A percentile compares a stretch with the other conserved stretches of the same genome.
Evolutionary conservation across 2,113 vertebrate species (phyloP).

Genomic region (Ammospiza caudacuta): DNA sequence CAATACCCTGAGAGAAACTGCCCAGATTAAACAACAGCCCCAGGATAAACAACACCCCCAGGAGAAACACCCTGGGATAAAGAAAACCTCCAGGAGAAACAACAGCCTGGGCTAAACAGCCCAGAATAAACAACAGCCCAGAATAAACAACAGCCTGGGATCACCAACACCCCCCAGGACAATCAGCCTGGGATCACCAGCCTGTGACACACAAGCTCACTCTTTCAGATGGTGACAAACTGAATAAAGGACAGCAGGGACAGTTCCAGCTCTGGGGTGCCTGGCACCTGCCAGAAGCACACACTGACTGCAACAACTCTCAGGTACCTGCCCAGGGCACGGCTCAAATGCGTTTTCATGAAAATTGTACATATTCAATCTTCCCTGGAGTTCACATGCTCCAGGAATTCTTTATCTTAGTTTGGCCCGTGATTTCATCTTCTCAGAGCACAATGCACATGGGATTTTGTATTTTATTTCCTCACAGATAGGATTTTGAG

Average conservation of each 20-base stretch:
- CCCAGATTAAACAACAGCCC: not conserved
- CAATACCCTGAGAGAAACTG: too few relatives aligned
- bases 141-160: too few relatives aligned
- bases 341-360: too few relatives aligned
- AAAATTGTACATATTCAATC: too few relatives aligned
- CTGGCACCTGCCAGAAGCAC: not conserved
- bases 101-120: too few relatives aligned
- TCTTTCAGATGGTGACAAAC: rapidly evolving
- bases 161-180: too few relatives aligned
- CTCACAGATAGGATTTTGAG: too few relatives aligned
- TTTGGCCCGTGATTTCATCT: not conserved
- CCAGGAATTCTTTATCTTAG: not conserved
- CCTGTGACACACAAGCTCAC: not conserved
- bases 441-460: not conserved
- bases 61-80: too few relatives aligned
- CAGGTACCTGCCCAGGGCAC: rapidly evolving
- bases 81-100: not conserved
- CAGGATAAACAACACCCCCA: not conserved
- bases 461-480: not conserved
- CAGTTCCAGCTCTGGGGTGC: not conserved
- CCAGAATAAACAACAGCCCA: too few relatives aligned
- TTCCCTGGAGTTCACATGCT: not conserved
- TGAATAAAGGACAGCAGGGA: rapidly evolving
- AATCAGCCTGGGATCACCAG: too few relatives aligned
- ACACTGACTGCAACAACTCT: rapidly evolving